Evolutionary conservation across 2,797 vertebrate species (phyloP), one percentile per base, ranked within the genome.

Genomic region (Halcyon leucocephala): DNA sequence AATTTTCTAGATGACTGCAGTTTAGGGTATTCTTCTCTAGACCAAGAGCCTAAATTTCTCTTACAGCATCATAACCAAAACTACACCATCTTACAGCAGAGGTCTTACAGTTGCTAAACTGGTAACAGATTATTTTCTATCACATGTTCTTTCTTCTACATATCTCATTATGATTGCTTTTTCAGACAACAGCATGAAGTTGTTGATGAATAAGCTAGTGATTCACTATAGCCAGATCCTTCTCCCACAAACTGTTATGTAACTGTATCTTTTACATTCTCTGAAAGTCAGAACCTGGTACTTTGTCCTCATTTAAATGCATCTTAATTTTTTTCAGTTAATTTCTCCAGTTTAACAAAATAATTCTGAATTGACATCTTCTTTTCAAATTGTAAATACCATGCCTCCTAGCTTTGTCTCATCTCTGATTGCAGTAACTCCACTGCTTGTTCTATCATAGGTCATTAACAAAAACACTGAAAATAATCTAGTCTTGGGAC

Each of bases 161-260:
- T 78, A 81, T 84, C 76, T 96, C 80, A 79, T 12, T 9, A 10
- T 4, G 28, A 91, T 29, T 89, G 90, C 93, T 83, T 94, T 95
- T 96, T 95, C 55, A 96, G 66, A 90, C 51, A 90, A 77, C 89
- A 87, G 77, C 9, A 21, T 84, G 66, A 90, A 94, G 88, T 8
- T 93, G 86, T 51, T 92, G 94, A 96, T 92, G 95, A 96, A 91
- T 94, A 96, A 95, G 92, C 90, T 84, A 82, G 83, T 96, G 95
- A 97, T 92, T 96, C 95, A 96, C 65, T 91, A 80, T 0, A 92
- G 84, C 60, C 81, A 96, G 74, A 94, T 92, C 90, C 81, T 73
- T 92, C 95, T 96, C 96, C 96, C 93, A 95, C 96, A 89, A 80
- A 70, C 67, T 28, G 48, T 97, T 96, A 96, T n/a, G 51, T 93